phyloP scores from a whole-genome alignment of 2,888 invertebrate genomes.

The Oeneis ivallda region DNA sequence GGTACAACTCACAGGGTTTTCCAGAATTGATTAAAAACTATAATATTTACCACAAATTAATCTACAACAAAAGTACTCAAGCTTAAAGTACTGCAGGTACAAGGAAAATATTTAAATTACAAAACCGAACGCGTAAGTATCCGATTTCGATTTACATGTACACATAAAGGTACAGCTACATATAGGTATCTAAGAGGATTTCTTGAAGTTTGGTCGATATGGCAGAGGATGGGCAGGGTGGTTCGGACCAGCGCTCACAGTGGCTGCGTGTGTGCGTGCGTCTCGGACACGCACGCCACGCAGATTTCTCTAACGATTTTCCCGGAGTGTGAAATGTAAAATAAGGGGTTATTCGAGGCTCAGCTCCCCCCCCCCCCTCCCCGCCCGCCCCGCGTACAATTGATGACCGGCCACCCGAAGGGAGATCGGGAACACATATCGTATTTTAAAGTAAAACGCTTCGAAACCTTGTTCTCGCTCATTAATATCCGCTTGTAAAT shows the following conservation, averaged over 20 bases:
- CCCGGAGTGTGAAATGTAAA: conserved; percentile 82
- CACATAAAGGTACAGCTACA: conserved; percentile 43
- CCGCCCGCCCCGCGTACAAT: conserved; percentile 68
- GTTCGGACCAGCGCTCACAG: conserved; percentile 58
- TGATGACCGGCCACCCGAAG: conserved; percentile 74
- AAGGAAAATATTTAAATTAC: conserved; percentile 31
- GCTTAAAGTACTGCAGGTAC: too few relatives aligned
- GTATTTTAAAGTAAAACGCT: conserved; percentile 76
- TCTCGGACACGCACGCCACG: conserved; percentile 80
- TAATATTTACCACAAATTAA: too few relatives aligned
- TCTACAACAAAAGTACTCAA: too few relatives aligned
- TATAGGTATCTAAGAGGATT: conserved; percentile 73
- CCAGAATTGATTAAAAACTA: too few relatives aligned
- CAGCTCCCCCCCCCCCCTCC: conserved; percentile 52
- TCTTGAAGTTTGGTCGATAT: conserved; percentile 80
- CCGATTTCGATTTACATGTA: conserved; percentile 54
- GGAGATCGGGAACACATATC: conserved; percentile 79
- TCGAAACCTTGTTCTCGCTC: conserved; percentile 68
- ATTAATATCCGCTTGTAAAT: conserved; percentile 69
- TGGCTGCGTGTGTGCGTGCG: conserved; percentile 63
- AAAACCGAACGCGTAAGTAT: conserved; percentile 37
- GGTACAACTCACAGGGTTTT: too few relatives aligned
- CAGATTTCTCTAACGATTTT: conserved; percentile 83
- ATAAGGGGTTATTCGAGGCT: conserved; percentile 80
- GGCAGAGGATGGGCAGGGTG: conserved; percentile 59